phyloP scores from a whole-genome alignment of 2,888 invertebrate species.

The Ornithoptera alexandrae region DNA sequence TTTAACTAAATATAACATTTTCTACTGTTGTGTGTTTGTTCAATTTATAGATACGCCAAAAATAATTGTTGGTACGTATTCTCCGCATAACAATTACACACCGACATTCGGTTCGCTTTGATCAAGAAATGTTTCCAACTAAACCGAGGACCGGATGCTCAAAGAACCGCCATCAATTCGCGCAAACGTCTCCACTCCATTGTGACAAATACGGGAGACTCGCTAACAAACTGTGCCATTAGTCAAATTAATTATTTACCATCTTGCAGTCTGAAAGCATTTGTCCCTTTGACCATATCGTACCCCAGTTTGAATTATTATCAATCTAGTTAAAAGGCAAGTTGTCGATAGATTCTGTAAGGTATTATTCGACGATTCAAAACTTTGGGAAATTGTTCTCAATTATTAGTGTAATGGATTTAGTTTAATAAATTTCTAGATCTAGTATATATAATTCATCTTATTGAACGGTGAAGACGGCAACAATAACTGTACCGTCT shows the following conservation, averaged over 20 bases:
- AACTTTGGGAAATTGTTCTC: constrained; percentile 24
- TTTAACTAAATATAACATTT: background rate
- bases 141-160: constrained; percentile 33
- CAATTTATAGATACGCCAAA: constrained; percentile 3
- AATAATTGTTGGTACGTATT: constrained; percentile 11
- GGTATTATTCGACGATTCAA: constrained; percentile 34
- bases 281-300: constrained; percentile 70
- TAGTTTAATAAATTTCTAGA: background rate
- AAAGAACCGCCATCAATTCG: constrained; percentile 45
- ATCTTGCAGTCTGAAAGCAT: constrained; percentile 55
- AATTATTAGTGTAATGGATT: constrained; percentile 3
- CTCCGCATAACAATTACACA: constrained; percentile 12
- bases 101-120: constrained; percentile 16
- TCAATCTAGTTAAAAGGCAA: constrained; percentile 64
- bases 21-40: background rate
- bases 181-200: constrained; percentile 36
- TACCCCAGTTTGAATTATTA: constrained; percentile 50
- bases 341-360: constrained; percentile 50
- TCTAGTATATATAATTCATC: background rate
- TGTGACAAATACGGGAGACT: constrained; percentile 66
- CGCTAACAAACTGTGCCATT: constrained; percentile 70
- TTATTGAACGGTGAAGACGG: background rate
- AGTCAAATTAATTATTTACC: constrained; percentile 78
- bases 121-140: constrained; percentile 18
- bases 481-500: background rate